A percentile compares a stretch with the other conserved stretches of the same genome.
Conservation (phyloP, 1,140 invertebrate species). For the Papilio helenus region DNA sequence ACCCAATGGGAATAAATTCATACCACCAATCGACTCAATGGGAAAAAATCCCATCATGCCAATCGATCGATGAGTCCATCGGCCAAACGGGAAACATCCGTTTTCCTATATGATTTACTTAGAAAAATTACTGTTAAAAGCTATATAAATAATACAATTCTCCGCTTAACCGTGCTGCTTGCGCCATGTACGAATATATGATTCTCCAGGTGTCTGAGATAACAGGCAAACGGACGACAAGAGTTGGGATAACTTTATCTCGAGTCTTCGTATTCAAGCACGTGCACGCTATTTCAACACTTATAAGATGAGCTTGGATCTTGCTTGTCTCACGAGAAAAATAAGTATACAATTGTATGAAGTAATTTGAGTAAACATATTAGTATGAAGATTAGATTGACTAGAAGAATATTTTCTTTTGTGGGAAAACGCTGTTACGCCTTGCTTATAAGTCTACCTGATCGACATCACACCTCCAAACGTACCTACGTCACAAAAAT, state of each 20-base stretch:
- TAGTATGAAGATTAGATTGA: too few species aligned
- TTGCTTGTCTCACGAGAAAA: background rate
- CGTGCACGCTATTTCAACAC: background rate
- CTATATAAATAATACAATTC: background rate
- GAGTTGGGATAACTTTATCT: conserved; percentile 20
- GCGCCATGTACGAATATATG: background rate
- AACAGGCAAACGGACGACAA: conserved; percentile 2
- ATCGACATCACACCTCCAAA: too few species aligned
- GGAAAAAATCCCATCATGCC: too few species aligned
- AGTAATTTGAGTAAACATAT: too few species aligned
- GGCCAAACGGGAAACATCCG: too few species aligned
- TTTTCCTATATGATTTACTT: background rate
- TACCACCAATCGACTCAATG: too few species aligned
- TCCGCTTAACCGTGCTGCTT: background rate
- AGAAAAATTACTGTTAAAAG: background rate
- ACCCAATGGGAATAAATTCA: too few species aligned
- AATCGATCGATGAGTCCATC: too few species aligned
- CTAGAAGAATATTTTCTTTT: too few species aligned
- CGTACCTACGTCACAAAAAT: background rate
- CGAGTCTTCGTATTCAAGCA: conserved; percentile 9
- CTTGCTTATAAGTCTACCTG: too few species aligned
- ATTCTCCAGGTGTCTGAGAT: conserved; percentile 22
- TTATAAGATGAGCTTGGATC: conserved; percentile 9
- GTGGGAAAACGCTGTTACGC: too few species aligned
- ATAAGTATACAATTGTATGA: background rate